phyloP scores from a whole-genome alignment of 1,140 invertebrate species.

The Leptinotarsa lineolata region DNA sequence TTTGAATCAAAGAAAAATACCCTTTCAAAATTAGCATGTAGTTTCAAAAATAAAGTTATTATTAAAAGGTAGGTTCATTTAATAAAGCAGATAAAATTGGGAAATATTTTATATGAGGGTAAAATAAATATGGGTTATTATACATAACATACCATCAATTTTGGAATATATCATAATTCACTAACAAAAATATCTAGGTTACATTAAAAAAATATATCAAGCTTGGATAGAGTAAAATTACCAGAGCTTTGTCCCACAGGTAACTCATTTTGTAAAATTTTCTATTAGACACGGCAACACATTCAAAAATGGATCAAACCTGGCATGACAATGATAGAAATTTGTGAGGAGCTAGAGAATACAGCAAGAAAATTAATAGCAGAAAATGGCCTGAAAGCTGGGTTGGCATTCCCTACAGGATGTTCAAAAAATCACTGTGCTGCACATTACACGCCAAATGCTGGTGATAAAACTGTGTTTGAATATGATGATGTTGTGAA shows the following conservation, averaged over 20 bases:
- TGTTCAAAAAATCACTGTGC: slow-evolving; percentile 98
- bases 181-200: no score
- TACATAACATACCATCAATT: no score
- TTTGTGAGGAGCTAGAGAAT: slow-evolving; percentile 95
- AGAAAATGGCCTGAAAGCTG: slow-evolving; percentile 94
- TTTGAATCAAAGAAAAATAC: no score
- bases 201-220: no score
- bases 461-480: slow-evolving; percentile 93
- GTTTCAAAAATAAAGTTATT: no score
- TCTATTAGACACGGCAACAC: slow-evolving; percentile 76
- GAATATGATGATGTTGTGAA: slow-evolving; percentile 98
- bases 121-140: no score
- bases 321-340: slow-evolving; percentile 99
- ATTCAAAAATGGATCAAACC: slow-evolving; percentile 93
- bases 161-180: no score
- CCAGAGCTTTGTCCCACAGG: not conserved
- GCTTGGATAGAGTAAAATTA: no score
- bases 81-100: no score
- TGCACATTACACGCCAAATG: slow-evolving; percentile 99
- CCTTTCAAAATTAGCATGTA: no score
- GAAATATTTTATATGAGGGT: no score
- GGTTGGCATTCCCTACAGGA: slow-evolving; percentile 97
- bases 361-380: slow-evolving; percentile 89
- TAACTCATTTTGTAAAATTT: not conserved
- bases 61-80: no score